Base-by-base conservation (phyloP, 2,888 invertebrate genomes). In the Paralinhomoeus sp. region DNA sequence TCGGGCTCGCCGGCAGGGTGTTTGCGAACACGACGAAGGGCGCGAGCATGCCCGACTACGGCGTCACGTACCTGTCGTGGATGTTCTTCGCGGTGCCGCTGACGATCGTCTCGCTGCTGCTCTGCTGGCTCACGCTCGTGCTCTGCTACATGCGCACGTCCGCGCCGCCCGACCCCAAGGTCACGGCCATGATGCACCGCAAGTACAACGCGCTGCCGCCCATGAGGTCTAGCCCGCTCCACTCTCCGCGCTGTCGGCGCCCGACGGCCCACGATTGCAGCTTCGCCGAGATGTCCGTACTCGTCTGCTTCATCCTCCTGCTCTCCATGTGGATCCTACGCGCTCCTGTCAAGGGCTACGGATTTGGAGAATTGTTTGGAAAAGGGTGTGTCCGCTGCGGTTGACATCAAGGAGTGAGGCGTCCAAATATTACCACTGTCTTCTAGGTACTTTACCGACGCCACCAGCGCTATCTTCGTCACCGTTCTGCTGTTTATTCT, bases 311-410 rank as follows among this genome's bases (percentile, higher is more conserved):
- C 63, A 62, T 78, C 24, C 51, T 77, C 13, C 75, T 84, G 9
- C 77, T 87, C 17, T 57, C 78, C 43, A 70, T 87, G 54, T 89
- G 85, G 77, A 79, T 87, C 63, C 79, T 84, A 62, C 73, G 85
- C 40, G 76, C 76, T 48, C 87, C 87, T 0, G 80, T 81, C 48
- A 80, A 85, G 62, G 76, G 83, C 56, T 68, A 71, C 0, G 87
- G 87, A 1, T 87, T 87, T 84, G 79, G 81, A 2, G 46, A 48
- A 13, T 51, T 63, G 15, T 63, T 67, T 41, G 46, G 48, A 41
- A 45, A 52, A 17, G 56, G 55, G 50, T 56, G 37, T 47, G 46
- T n/a, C n/a, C n/a, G n/a, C n/a, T n/a, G n/a, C n/a, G n/a, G n/a
- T n/a, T n/a, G n/a, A n/a, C n/a, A n/a, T n/a, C n/a, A n/a, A n/a